phyloP scores from a whole-genome alignment of 2,797 vertebrate genomes.

The Chrosomus eos region DNA sequence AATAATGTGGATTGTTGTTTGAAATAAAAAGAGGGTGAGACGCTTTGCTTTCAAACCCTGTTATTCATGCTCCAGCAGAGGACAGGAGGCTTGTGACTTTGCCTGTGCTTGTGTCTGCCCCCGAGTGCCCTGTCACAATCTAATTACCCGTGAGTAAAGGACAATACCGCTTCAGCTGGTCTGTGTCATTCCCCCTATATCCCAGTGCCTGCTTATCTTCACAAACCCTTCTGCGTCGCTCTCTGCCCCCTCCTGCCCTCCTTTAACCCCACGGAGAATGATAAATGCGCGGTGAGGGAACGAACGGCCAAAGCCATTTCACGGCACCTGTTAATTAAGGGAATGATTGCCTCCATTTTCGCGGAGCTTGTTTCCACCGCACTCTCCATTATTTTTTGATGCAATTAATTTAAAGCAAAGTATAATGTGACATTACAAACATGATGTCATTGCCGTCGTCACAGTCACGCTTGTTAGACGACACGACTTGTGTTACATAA shows the following conservation, averaged over 20 bases:
- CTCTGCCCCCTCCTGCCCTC: slow-evolving; percentile 44
- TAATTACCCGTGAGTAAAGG: slow-evolving; percentile 83
- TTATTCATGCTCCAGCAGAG: slow-evolving; percentile 52
- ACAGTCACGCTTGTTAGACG: not conserved
- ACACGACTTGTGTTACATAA: slow-evolving; percentile 13
- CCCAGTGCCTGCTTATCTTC: slow-evolving; percentile 81
- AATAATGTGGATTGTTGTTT: not conserved
- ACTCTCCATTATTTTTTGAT: slow-evolving; percentile 45
- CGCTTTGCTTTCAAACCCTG: slow-evolving; percentile 61
- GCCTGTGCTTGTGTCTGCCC: slow-evolving; percentile 73
- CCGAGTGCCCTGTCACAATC: slow-evolving; percentile 75
- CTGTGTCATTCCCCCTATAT: slow-evolving; percentile 78
- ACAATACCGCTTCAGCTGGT: slow-evolving; percentile 84
- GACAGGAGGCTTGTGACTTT: slow-evolving; percentile 66
- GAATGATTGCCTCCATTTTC: slow-evolving; percentile 77
- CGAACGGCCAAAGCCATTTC: slow-evolving; percentile 79
- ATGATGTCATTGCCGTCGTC: slow-evolving; percentile 37
- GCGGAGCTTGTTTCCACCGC: slow-evolving; percentile 63
- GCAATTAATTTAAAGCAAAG: slow-evolving; percentile 40
- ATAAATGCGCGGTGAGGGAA: slow-evolving; percentile 74
- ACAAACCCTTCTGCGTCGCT: slow-evolving; percentile 73
- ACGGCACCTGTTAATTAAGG: slow-evolving; percentile 73
- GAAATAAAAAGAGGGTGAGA: slow-evolving; percentile 30
- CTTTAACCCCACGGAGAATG: slow-evolving; percentile 69
- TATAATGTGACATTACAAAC: slow-evolving; percentile 20